Evolutionary conservation across 2,113 vertebrate genomes (phyloP).

Genomic region (Prolemur simus): DNA sequence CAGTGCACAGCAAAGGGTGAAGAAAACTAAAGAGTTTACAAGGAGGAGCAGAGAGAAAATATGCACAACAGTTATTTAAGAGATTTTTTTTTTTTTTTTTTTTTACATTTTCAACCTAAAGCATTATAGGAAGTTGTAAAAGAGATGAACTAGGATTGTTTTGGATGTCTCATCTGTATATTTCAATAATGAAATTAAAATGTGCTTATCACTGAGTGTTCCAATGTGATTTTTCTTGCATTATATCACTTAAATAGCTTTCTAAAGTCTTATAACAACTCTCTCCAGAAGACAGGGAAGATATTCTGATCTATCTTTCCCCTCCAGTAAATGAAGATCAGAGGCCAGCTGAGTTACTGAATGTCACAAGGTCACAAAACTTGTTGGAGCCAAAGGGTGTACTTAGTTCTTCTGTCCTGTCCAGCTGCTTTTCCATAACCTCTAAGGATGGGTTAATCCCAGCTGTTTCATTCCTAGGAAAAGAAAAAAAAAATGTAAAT

Average conservation of each 20-base stretch:
- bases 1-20: not conserved
- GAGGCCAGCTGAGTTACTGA: not conserved
- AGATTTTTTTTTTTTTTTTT: not conserved
- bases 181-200: not conserved
- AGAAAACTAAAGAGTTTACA: not conserved
- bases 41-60: not conserved
- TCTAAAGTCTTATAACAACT: not conserved
- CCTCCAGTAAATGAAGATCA: not conserved
- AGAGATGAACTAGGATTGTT: not conserved
- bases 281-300: not conserved
- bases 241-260: not conserved
- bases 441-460: not conserved
- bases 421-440: not conserved
- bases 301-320: not conserved
- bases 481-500: not conserved
- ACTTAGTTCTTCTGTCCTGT: not conserved
- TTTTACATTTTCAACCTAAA: not conserved
- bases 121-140: not conserved
- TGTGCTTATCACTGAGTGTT: not conserved
- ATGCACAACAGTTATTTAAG: not conserved
- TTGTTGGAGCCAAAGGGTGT: not conserved
- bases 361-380: not conserved
- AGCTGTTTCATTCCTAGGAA: not conserved
- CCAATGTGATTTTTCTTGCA: not conserved
- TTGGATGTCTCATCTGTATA: not conserved